Percentiles rank a stretch among this genome's conserved stretches.
These are phyloP conservation scores for Dysdera silvatica DNA, from an alignment of 1,140 invertebrate species.

Conservation along the genomic window DNA sequence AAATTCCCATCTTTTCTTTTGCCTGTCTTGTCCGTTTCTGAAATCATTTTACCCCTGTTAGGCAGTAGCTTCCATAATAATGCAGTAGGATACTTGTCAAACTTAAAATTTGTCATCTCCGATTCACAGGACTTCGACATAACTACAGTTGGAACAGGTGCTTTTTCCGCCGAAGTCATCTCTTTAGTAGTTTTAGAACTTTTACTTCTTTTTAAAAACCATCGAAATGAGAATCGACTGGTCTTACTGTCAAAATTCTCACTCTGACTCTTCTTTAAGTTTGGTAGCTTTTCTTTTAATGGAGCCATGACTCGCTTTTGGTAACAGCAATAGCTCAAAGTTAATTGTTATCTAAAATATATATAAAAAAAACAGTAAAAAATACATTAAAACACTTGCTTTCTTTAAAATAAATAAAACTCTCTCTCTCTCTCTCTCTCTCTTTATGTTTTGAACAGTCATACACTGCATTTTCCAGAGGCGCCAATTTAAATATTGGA, in stretches of 20 bases:
- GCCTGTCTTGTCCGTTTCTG: not conserved
- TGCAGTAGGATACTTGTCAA: not conserved
- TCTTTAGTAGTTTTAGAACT: constrained; percentile 10
- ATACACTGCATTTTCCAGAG: too few species aligned
- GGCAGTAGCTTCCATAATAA: constrained; percentile 15
- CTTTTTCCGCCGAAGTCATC: not conserved
- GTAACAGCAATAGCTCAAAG: too few species aligned
- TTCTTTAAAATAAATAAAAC: too few species aligned
- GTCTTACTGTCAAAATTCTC: constrained; percentile 5
- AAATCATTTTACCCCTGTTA: not conserved
- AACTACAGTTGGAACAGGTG: not conserved
- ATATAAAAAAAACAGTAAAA: too few species aligned
- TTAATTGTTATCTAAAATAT: too few species aligned
- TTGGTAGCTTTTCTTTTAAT: not conserved
- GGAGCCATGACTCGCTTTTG: constrained; percentile 17
- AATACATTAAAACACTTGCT: too few species aligned
- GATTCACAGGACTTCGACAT: constrained; percentile 22
- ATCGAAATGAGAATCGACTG: constrained; percentile 17
- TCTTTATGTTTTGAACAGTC: too few species aligned
- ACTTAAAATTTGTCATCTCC: constrained; percentile 1
- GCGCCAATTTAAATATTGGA: too few species aligned
- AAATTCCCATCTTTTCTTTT: not conserved
- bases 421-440: too few species aligned
- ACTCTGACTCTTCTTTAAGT: not conserved
- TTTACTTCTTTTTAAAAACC: constrained; percentile 15